phyloP scores from a whole-genome alignment of 2,113 vertebrate genomes.

The Trichomycterus rosablanca region DNA sequence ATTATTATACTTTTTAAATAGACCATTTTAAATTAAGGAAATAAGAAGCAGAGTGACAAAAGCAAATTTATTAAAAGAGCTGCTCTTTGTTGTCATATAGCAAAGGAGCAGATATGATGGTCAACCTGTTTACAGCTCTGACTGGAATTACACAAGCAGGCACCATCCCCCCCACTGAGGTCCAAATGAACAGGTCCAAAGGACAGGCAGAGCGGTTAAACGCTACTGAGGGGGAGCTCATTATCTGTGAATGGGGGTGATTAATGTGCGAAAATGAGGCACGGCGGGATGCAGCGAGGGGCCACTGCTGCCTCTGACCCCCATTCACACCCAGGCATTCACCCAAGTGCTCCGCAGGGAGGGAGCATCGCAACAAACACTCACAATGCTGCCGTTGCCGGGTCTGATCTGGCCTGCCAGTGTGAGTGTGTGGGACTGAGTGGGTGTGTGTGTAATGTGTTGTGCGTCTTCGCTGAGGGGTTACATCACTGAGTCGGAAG shows the following conservation, averaged over 20 bases:
- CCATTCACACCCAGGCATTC: conserved; percentile 69
- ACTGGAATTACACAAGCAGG: conserved; percentile 57
- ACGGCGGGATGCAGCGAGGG: conserved; percentile 63
- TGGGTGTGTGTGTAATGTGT: conserved; percentile 9
- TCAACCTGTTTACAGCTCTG: conserved; percentile 51
- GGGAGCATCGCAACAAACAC: conserved; percentile 49
- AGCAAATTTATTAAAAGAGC: conserved; percentile 12
- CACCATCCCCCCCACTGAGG: conserved; percentile 59
- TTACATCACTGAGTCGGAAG: conserved; percentile 32
- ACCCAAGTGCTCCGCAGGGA: conserved; percentile 65
- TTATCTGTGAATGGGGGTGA: conserved; percentile 71
- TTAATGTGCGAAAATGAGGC: conserved; percentile 71
- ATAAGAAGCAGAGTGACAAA: conserved; percentile 16
- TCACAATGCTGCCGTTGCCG: conserved; percentile 42
- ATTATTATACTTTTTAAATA: neutral
- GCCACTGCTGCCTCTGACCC: conserved; percentile 67
- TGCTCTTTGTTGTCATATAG: conserved; percentile 29
- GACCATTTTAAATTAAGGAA: neutral
- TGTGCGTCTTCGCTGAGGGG: conserved; percentile 5
- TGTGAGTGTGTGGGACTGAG: conserved; percentile 15
- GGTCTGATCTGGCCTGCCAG: conserved; percentile 29
- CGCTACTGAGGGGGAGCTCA: conserved; percentile 68
- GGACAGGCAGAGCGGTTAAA: conserved; percentile 74
- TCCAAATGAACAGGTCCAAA: conserved; percentile 71
- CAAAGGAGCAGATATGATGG: conserved; percentile 38